Base-by-base conservation (phyloP, 2,888 invertebrate species). In the Parascotia fuliginaria region DNA sequence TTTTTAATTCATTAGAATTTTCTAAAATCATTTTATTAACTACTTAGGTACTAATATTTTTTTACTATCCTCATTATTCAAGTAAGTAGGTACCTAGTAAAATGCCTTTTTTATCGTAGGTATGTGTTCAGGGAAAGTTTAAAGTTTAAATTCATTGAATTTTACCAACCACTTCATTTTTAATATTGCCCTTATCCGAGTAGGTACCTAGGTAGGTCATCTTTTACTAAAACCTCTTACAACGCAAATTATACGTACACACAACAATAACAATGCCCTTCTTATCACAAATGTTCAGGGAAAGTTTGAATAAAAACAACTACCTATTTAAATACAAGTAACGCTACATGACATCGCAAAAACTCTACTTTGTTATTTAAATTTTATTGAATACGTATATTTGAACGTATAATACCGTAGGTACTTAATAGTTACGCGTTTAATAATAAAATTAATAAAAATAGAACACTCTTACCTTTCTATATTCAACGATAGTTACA, bases 401-500 rank as follows among this genome's bases (percentile, higher is more conserved):
- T n/a, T n/a, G n/a, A n/a, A n/a, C n/a, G n/a, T n/a, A n/a, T n/a
- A n/a, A 19, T 19, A 19, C 19, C 19, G 19, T 19, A 19, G 19
- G 5, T 19, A 19, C 5, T 19, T 19, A 19, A 19, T 19, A 3
- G 5, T 3, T 19, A 19, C 2, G 5, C 5, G 5, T 19, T 19
- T 19, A 19, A 19, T 3, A 5, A 19, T 19, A 3, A 19, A 3
- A 29, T 13, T 14, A 43, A 36, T 12, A 43, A 33, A 12, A 48
- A 42, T 28, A 19, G 27, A 31, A 45, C 36, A 52, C 69, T 71
- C 78, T 79, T 73, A 74, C 69, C 60, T 64, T 66, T 73, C 71
- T 70, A 62, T 54, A 45, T 57, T 55, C 57, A 57, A 60, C 43
- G 60, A 19, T 65, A 60, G n/a, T n/a, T n/a, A n/a, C 65, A 55